phyloP scores from a whole-genome alignment of 1,140 invertebrate genomes.

The Bombyx mori region ASM3026992v2 NC_085127.1:9219501-9220000 shows the following conservation, averaged over 20 bases:
- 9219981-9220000: too few species aligned
- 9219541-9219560: conserved; percentile 12
- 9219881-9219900: too few species aligned
- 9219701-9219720: not conserved
- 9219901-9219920: too few species aligned
- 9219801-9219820: too few species aligned
- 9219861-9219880: too few species aligned
- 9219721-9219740: not conserved
- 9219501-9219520: conserved; percentile 10
- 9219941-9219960: too few species aligned
- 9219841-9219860: too few species aligned
- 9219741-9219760: not conserved
- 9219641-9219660: conserved; percentile 9
- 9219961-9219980: too few species aligned
- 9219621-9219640: conserved; percentile 11
- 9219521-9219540: conserved; percentile 12
- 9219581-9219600: conserved; percentile 12
- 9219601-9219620: conserved; percentile 10
- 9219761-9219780: not conserved
- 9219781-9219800: not conserved
- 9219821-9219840: too few species aligned
- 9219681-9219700: conserved; percentile 8
- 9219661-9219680: conserved; percentile 10
- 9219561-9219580: conserved; percentile 10
- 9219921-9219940: too few species aligned